Evolutionary conservation across 2,888 invertebrate genomes (phyloP), one percentile per base, ranked within the genome.

Genomic region (Aleiodes alternator): DNA sequence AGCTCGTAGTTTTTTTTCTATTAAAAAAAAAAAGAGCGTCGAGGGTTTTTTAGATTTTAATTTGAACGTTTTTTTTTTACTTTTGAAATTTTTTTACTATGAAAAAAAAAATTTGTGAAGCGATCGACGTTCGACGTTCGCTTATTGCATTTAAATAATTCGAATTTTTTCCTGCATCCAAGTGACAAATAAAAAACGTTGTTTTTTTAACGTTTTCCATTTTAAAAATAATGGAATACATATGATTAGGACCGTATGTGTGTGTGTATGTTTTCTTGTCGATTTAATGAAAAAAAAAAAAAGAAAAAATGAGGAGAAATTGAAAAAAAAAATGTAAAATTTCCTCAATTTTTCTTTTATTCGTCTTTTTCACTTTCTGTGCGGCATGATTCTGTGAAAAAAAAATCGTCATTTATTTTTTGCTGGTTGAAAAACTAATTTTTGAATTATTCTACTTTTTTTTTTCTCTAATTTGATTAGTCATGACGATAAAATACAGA

Each of bases 91-190:
- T 82, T 83, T 80, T 80, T 84, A 88, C 87, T 88, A 87, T 86
- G 86, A 89, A 88, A 23, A 23, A 89, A 88, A 23, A 23, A 88
- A 87, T 89, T 87, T 85, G 89, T 75, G 72, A 76, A 77, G 76
- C 78, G 76, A 73, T 43, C 59, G 76, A 76, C 75, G 76, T 73
- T 69, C 64, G 3, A 43, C 43, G 69, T 75, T 75, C 75, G 79
- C 78, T 78, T 9, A 70, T 75, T 78, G 79, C 78, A 79, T 79
- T 48, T 5, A 43, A 16, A 16, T 64, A 7, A 64, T 23, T 78
- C 79, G 73, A 23, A 77, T 76, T 80, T 72, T 77, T 74, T 78
- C 76, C 74, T 80, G 80, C 80, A 80, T 80, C 78, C 78, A 71
- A 80, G 57, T 73, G 55, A 68, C 48, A 69, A 34, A 50, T 56